Evolutionary conservation across 2,797 vertebrate genomes (phyloP).

Genomic region (Micropoecilia bifurca): DNA sequence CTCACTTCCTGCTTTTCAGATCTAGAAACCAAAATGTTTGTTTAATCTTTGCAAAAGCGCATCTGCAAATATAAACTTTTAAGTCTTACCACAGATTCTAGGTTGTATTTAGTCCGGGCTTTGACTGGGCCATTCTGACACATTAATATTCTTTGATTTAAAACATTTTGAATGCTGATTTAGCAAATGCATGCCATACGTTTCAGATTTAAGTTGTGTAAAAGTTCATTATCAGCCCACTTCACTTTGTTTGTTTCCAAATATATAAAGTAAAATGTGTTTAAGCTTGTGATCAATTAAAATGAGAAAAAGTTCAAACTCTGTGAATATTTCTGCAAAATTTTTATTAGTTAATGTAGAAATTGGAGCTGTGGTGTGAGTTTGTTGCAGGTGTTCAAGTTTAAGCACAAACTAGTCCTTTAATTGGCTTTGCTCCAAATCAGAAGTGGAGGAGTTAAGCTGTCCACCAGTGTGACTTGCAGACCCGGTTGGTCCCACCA

Average conservation of each 20-base stretch:
- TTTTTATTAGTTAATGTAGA: not conserved
- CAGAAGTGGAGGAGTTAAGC: constrained; percentile 49
- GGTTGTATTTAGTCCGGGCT: not conserved
- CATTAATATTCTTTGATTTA: not conserved
- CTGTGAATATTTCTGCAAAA: not conserved
- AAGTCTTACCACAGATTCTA: not conserved
- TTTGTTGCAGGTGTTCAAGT: constrained; percentile 30
- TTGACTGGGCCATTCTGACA: not conserved
- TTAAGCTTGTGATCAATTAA: not conserved
- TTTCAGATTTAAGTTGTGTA: not conserved
- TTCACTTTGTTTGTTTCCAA: not conserved
- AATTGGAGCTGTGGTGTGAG: not conserved
- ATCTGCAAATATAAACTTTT: not conserved
- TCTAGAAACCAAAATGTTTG: not conserved
- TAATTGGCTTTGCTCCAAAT: constrained; percentile 72
- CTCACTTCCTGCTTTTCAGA: not conserved
- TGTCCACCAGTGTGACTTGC: constrained; percentile 63
- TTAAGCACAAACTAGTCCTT: constrained; percentile 53
- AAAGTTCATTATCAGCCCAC: not conserved
- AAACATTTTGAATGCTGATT: not conserved
- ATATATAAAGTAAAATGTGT: not conserved
- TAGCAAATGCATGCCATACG: not conserved
- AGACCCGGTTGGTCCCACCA: constrained; percentile 39
- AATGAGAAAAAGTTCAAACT: not conserved
- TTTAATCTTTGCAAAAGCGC: not conserved